Evolutionary conservation across 2,888 invertebrate genomes (phyloP), one percentile per base, ranked within the genome.

Genomic region (Physocephala rufipes): DNA sequence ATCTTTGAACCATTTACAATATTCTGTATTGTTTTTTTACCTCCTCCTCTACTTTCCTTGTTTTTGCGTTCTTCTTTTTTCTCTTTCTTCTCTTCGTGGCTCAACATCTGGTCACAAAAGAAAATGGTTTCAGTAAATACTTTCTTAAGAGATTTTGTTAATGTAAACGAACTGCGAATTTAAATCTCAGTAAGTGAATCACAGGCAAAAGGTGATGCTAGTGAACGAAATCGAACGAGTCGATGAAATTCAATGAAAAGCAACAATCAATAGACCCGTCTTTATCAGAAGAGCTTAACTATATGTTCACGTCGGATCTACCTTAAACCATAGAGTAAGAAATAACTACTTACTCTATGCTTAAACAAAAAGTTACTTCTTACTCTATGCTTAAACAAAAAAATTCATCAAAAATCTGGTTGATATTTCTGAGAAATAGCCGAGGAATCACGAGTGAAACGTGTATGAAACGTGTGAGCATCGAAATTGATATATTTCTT

Each of bases 51-150:
- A 4, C 49, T 19, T 49, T n/a, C 16, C 49, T 3, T 2, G 7
- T 7, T 49, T 64, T 24, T 24, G 45, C 24, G 12, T 19, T 45
- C 24, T n/a, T 36, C 45, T 21, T n/a, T 36, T 13, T 45, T 16
- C 19, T 28, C 45, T 21, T 21, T 19, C 43, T 36, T 67, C 51
- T 49, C 61, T 13, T 49, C 12, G 12, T 71, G 72, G 72, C 71
- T 76, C 74, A 65, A 71, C 76, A 76, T 74, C 74, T 75, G 76
- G 73, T 68, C 73, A 72, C 16, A 15, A 75, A 72, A 78, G 76
- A 78, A 78, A 76, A 74, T 75, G 80, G 78, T 74, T 77, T 79
- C 80, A 77, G 78, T 76, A 71, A 80, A 76, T 79, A 76, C 78
- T 78, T 77, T 75, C 78, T 79, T 78, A 75, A 74, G 78, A 36